phyloP scores from a whole-genome alignment of 2,888 invertebrate species.

The Terebella lapidaria region DNA sequence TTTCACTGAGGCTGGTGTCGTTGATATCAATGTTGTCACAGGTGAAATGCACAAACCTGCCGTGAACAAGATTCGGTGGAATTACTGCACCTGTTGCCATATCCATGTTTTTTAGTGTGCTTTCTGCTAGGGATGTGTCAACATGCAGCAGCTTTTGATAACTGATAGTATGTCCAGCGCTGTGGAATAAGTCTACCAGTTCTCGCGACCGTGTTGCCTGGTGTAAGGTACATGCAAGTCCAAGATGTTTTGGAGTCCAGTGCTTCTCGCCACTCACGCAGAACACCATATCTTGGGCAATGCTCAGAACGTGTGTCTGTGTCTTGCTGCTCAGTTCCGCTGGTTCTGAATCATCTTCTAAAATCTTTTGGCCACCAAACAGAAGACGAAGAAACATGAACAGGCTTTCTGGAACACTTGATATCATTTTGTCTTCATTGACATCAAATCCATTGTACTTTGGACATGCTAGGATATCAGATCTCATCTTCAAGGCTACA shows the following conservation, averaged over 20 bases:
- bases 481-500: slow-evolving; percentile 4
- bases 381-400: slow-evolving; percentile 8
- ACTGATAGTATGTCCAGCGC: slow-evolving; percentile 7
- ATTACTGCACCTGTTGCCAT: neutral
- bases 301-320: neutral
- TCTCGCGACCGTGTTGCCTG: slow-evolving; percentile 8
- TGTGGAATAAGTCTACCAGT: slow-evolving; percentile 8
- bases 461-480: slow-evolving; percentile 5
- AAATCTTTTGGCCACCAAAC: slow-evolving; percentile 1
- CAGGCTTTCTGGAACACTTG: slow-evolving; percentile 8
- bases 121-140: slow-evolving; percentile 9
- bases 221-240: slow-evolving; percentile 7
- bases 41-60: slow-evolving; percentile 1
- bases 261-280: neutral
- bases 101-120: slow-evolving; percentile 1
- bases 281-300: neutral
- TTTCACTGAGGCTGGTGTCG: neutral
- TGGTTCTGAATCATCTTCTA: slow-evolving; percentile 1
- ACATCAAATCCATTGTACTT: neutral
- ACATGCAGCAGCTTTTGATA: slow-evolving; percentile 4
- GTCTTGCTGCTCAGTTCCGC: neutral
- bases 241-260: slow-evolving; percentile 8
- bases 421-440: neutral
- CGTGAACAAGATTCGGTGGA: neutral
- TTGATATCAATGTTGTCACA: slow-evolving; percentile 5